Evolutionary conservation across 2,888 invertebrate species (phyloP).

Genomic region (Marronus borbonicus): DNA sequence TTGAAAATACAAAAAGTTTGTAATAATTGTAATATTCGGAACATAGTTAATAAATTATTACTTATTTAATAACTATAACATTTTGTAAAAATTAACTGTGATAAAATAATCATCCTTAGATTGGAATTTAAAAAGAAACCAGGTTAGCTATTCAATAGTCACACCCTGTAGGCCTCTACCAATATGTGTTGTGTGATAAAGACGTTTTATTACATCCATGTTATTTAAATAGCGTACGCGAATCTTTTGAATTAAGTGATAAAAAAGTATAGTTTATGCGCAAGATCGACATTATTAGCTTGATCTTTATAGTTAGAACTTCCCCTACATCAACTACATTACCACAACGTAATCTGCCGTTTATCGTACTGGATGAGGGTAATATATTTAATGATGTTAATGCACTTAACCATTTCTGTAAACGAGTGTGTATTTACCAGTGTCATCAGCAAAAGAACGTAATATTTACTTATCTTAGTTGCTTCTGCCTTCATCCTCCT

Average conservation of each 20-base stretch:
- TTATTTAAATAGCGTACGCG: conserved; percentile 15
- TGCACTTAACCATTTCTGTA: conserved; percentile 35
- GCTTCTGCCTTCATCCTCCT: conserved; percentile 3
- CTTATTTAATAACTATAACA: too few relatives aligned
- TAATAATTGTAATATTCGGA: too few relatives aligned
- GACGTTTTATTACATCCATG: background rate
- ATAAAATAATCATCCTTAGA: too few relatives aligned
- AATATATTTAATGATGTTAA: conserved; percentile 41
- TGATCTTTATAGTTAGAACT: conserved; percentile 2
- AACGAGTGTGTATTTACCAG: conserved; percentile 14
- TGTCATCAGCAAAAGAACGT: conserved; percentile 23
- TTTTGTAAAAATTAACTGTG: too few relatives aligned
- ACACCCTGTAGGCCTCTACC: too few relatives aligned
- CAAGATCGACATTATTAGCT: background rate
- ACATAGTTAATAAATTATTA: too few relatives aligned
- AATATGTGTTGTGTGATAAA: background rate
- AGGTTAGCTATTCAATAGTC: too few relatives aligned
- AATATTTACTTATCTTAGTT: conserved; percentile 38
- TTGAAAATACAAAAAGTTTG: too few relatives aligned
- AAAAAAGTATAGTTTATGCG: conserved; percentile 6
- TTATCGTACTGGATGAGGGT: conserved; percentile 25
- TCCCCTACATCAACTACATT: conserved; percentile 7
- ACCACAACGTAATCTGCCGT: conserved; percentile 8
- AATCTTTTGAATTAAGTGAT: conserved; percentile 28
- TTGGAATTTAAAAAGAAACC: too few relatives aligned